These are phyloP conservation scores for Lasioglossum leucozonium DNA, from an alignment of 2,888 invertebrate species.

Conservation along the genomic window DNA sequence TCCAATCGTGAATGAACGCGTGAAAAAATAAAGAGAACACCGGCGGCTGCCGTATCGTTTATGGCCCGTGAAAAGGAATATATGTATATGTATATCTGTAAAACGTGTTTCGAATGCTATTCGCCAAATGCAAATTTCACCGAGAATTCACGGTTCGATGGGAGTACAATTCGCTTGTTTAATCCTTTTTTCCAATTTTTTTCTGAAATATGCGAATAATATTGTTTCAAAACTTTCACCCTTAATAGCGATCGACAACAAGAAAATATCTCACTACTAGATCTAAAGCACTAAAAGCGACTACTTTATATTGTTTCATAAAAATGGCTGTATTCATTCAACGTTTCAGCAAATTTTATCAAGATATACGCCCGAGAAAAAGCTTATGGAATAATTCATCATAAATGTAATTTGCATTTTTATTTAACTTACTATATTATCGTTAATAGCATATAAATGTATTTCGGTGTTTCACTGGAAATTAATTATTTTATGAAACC, in stretches of 20 bases:
- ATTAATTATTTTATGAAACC: no score
- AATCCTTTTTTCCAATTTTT: neutral
- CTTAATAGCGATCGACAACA: neutral
- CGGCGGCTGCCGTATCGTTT: slow-evolving; percentile 8
- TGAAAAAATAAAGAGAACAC: slow-evolving; percentile 29
- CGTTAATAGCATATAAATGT: no score
- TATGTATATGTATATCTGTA: neutral
- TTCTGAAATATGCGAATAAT: neutral
- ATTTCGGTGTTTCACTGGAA: no score
- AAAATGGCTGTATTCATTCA: no score
- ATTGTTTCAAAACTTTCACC: neutral
- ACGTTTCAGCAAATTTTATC: no score
- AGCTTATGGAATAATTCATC: no score
- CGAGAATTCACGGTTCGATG: neutral
- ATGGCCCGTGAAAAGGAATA: slow-evolving; percentile 11
- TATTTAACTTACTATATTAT: no score
- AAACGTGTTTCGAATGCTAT: slow-evolving; percentile 4
- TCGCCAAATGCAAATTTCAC: slow-evolving; percentile 5
- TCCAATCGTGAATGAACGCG: slow-evolving; percentile 26
- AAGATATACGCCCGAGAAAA: no score
- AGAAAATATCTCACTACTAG: neutral
- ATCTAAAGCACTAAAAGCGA: neutral
- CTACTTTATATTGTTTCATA: no score
- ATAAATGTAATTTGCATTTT: no score
- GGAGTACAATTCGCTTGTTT: neutral